A percentile compares a stretch with the other conserved stretches of the same genome.
These are phyloP conservation scores for Echiichthys vipera DNA, from an alignment of 2,797 vertebrate species.

Conservation along the genomic window DNA sequence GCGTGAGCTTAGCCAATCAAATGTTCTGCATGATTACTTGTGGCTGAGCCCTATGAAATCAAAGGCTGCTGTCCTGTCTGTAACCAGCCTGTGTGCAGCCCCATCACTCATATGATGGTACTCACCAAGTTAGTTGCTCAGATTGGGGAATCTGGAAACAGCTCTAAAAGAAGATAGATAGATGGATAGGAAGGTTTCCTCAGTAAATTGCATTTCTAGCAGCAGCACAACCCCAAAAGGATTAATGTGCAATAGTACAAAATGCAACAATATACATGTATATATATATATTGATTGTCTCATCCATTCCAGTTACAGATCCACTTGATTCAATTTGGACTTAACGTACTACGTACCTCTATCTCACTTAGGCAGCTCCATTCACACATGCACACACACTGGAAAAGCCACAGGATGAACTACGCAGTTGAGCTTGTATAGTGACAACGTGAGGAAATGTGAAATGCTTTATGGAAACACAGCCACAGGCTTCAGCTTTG, in stretches of 20 bases:
- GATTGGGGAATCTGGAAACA: neutral
- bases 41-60: constrained; percentile 44
- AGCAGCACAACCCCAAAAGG: no score
- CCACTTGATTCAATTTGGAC: neutral
- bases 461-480: no score
- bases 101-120: neutral
- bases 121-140: neutral
- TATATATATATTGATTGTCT: no score
- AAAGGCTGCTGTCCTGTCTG: constrained; percentile 17
- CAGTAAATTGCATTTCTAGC: no score
- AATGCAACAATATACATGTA: no score
- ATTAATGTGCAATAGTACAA: no score
- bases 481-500: no score
- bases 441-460: no score
- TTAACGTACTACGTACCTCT: neutral
- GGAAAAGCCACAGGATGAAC: no score
- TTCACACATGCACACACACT: neutral
- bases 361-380: neutral
- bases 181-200: neutral
- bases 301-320: neutral
- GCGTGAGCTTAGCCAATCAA: constrained; percentile 54
- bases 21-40: constrained; percentile 60
- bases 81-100: neutral
- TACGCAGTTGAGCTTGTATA: no score
- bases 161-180: neutral